A percentile compares a stretch with the other conserved stretches of the same genome.
Conservation (phyloP, 2,113 vertebrate species). For the Poeciliopsis occidentalis region DNA sequence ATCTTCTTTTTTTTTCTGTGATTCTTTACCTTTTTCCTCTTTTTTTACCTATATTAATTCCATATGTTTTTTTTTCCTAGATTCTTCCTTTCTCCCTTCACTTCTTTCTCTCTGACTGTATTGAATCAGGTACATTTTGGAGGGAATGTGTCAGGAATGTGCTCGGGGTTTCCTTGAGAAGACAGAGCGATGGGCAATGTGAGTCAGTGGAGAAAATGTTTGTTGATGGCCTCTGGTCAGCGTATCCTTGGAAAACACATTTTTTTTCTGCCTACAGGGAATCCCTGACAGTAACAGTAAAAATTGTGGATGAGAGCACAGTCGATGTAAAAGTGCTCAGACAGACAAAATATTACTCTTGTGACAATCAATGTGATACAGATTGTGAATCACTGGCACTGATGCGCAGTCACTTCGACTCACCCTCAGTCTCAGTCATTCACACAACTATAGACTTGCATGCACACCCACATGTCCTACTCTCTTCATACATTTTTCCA, state of each 20-base stretch:
- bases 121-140: not conserved
- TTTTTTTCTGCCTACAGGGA: not conserved
- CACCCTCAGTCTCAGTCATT: constrained; percentile 31
- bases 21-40: not conserved
- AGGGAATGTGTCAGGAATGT: constrained; percentile 32
- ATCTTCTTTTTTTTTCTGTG: not conserved
- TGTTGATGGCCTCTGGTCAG: not conserved
- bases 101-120: not conserved
- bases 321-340: constrained; percentile 15
- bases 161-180: constrained; percentile 11
- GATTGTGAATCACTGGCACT: constrained; percentile 37
- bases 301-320: constrained; percentile 9
- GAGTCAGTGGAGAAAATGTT: not conserved
- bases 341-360: constrained; percentile 22
- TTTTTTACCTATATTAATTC: not conserved
- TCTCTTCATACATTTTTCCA: constrained; percentile 51
- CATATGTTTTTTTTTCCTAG: no score
- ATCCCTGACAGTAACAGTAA: constrained; percentile 4
- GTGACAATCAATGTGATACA: constrained; percentile 25
- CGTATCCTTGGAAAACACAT: not conserved
- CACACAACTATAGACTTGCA: constrained; percentile 26
- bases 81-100: not conserved
- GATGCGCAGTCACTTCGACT: constrained; percentile 18
- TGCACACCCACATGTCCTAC: constrained; percentile 25
- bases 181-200: not conserved